Conservation (phyloP, 2,113 vertebrate genomes). For the Melanostigma gelatinosum region DNA sequence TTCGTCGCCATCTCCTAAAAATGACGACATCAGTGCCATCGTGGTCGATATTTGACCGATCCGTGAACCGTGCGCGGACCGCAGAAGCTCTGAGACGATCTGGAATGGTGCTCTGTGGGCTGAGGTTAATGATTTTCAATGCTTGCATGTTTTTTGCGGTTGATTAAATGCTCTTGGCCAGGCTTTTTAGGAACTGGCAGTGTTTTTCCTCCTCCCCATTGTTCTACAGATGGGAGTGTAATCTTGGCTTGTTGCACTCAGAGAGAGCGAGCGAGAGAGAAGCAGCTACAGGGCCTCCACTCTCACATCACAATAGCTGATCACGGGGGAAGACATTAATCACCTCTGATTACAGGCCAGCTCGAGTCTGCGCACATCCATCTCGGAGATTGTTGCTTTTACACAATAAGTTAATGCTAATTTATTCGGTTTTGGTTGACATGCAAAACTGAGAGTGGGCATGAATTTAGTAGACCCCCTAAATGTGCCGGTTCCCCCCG, state of each 20-base stretch:
- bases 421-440: constrained; percentile 8
- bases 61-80: constrained; percentile 41
- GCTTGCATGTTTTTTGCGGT: constrained; percentile 32
- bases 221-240: constrained; percentile 61
- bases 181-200: constrained; percentile 53
- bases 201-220: constrained; percentile 44
- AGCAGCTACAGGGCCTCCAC: constrained; percentile 36
- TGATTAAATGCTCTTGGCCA: constrained; percentile 60
- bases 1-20: constrained; percentile 62
- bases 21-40: constrained; percentile 63
- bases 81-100: constrained; percentile 43
- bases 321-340: constrained; percentile 69
- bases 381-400: constrained; percentile 17
- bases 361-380: constrained; percentile 26
- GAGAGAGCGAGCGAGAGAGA: not conserved
- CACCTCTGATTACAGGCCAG: constrained; percentile 60
- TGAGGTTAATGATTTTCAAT: constrained; percentile 47
- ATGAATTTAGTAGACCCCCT: constrained; percentile 36
- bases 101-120: constrained; percentile 24
- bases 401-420: constrained; percentile 11
- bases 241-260: constrained; percentile 64
- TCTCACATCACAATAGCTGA: constrained; percentile 66
- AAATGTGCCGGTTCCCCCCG: constrained; percentile 18
- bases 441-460: constrained; percentile 15
- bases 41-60: constrained; percentile 54